phyloP scores from a whole-genome alignment of 2,888 invertebrate genomes.

The Amphimallon solstitiale region DNA sequence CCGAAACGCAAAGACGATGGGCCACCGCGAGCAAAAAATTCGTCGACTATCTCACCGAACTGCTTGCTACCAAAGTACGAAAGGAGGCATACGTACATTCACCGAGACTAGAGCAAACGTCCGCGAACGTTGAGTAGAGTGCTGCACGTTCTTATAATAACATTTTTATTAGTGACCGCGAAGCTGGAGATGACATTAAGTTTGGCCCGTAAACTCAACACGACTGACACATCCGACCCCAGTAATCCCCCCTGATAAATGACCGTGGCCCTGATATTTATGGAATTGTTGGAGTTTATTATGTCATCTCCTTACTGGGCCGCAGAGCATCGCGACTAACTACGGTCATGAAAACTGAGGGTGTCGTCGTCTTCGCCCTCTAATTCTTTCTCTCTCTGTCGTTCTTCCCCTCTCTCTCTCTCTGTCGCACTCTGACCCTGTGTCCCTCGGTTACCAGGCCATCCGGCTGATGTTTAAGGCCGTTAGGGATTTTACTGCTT shows the following conservation, averaged over 20 bases:
- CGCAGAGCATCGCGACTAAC: constrained; percentile 19
- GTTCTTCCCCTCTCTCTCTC: too few relatives aligned
- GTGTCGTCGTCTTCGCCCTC: not conserved
- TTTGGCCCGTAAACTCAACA: constrained; percentile 55
- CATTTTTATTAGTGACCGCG: constrained; percentile 60
- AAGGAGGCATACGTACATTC: constrained; percentile 30
- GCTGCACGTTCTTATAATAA: constrained; percentile 60
- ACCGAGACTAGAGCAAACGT: too few relatives aligned
- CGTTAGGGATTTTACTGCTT: constrained; percentile 29
- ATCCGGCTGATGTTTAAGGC: constrained; percentile 17
- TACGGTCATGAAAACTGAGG: constrained; percentile 33
- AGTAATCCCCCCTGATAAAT: constrained; percentile 57
- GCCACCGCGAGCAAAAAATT: not conserved
- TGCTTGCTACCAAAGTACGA: too few relatives aligned
- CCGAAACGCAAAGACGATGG: too few relatives aligned
- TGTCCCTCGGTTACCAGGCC: too few relatives aligned
- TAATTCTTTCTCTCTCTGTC: too few relatives aligned
- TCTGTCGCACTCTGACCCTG: too few relatives aligned
- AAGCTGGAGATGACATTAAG: constrained; percentile 60
- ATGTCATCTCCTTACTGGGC: constrained; percentile 43
- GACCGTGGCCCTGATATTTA: constrained; percentile 54
- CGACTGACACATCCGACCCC: constrained; percentile 55
- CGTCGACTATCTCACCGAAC: not conserved
- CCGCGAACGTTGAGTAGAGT: too few relatives aligned
- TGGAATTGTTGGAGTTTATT: constrained; percentile 54